phyloP scores from a whole-genome alignment of 92 coral and sea anemone species.

The Paramuricea clavata region DNA sequence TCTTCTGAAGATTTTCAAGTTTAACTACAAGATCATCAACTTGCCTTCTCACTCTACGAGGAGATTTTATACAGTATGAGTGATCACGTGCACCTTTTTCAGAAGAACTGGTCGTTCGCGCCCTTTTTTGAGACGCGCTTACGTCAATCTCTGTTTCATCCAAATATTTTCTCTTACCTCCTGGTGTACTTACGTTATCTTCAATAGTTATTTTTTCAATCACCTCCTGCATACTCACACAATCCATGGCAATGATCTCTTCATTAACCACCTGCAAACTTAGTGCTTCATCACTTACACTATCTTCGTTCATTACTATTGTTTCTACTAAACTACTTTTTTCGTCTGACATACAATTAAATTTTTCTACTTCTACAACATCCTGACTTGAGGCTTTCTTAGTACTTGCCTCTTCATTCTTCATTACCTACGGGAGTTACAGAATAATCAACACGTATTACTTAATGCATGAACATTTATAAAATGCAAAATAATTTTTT shows the following conservation, averaged over 20 bases:
- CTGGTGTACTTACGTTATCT: neutral
- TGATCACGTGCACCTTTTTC: neutral
- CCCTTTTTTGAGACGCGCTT: constrained; percentile 3
- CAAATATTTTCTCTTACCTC: constrained; percentile 11
- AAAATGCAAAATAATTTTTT: too few species aligned
- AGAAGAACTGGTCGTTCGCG: neutral
- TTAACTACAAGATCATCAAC: constrained; percentile 19
- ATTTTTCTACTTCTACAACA: too few species aligned
- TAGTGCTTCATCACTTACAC: neutral
- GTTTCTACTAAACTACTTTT: too few species aligned
- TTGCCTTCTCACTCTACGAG: constrained; percentile 35
- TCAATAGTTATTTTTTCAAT: neutral
- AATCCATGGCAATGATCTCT: neutral
- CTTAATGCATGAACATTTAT: too few species aligned
- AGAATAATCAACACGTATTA: too few species aligned
- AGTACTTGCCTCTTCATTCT: too few species aligned
- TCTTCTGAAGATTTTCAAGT: neutral
- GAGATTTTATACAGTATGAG: constrained; percentile 3
- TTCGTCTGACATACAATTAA: too few species aligned
- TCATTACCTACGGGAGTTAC: too few species aligned
- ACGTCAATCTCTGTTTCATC: neutral
- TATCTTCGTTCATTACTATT: too few species aligned
- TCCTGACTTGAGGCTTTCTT: too few species aligned
- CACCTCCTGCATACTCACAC: neutral
- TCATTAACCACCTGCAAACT: neutral